Base-by-base conservation (phyloP, 2,113 vertebrate genomes). In the Empidonax alnorum region DNA sequence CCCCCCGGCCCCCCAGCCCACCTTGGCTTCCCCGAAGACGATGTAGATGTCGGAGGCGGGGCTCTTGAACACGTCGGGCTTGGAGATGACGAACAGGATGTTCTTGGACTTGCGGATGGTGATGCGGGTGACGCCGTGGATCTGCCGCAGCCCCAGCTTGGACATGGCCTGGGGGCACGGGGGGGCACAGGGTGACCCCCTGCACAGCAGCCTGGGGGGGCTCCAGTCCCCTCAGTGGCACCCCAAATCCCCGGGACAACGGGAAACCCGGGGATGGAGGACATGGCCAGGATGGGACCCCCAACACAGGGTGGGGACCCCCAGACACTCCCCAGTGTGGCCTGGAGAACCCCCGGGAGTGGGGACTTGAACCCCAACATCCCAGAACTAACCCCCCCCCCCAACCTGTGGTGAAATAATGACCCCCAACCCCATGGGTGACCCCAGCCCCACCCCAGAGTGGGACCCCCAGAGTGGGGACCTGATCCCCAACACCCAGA, bases 101-200 rank as follows among this genome's bases (percentile, higher is more conserved):
- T 99, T 99, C 97, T 99, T 99, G 95, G 99, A 99, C 87, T 99
- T 99, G 95, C 99, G 99, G 91, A 99, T 99, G 63, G 99, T 99
- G 97, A 99, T 99, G 94, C 99, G 98, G 55, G 99, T 99, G 95
- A 99, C 99, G 6, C 99, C 99, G 5, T 99, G 99, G 84, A 99
- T 98, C 80, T 99, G 99, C 84, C 99, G 97, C 77, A 99, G 91
- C 46, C 99, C 99, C 78, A 99, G 98, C 96, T 99, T 99, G 74
- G 99, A 99, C 99, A 99, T 99, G 22, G 99, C 99, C 99, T 99
- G 87, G 35, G 30, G 66, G 25, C 31, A 35, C 19, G 12, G 4
- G 35, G 42, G 55, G 42, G 10, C 44, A 3, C 7, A 0, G 19
- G 17, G 19, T 76, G 13, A 59, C 4, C n/a, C 65, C 66, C 13